phyloP scores from a whole-genome alignment of 1,140 invertebrate species.

The Aphelinus certus region DNA sequence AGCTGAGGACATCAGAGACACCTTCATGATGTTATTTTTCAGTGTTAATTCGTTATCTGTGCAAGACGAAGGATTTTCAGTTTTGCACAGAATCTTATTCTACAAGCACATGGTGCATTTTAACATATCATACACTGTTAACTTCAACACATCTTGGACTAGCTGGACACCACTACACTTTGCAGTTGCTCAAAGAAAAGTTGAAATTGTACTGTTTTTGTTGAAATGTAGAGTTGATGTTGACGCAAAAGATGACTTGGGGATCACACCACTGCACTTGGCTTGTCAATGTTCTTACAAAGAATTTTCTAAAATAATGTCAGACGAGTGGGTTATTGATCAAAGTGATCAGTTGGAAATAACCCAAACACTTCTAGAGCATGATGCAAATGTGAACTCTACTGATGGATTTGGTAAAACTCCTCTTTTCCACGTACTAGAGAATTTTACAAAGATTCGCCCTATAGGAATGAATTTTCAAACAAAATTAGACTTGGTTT shows the following conservation, averaged over 20 bases:
- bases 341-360: neutral
- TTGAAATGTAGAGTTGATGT: neutral
- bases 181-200: neutral
- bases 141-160: neutral
- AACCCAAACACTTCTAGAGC: neutral
- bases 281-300: neutral
- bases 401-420: neutral
- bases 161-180: constrained; percentile 3
- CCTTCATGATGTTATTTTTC: neutral
- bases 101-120: neutral
- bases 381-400: neutral
- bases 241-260: neutral
- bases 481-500: too few relatives aligned
- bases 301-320: neutral
- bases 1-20: neutral
- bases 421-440: neutral
- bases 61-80: neutral
- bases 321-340: too few relatives aligned
- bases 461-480: neutral
- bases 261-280: neutral
- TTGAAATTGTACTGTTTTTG: neutral
- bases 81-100: neutral
- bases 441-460: neutral
- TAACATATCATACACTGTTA: too few relatives aligned
- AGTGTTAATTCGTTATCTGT: neutral